Evolutionary conservation across 2,113 vertebrate species (phyloP).

Genomic region (Tonatia bakeri): DNA sequence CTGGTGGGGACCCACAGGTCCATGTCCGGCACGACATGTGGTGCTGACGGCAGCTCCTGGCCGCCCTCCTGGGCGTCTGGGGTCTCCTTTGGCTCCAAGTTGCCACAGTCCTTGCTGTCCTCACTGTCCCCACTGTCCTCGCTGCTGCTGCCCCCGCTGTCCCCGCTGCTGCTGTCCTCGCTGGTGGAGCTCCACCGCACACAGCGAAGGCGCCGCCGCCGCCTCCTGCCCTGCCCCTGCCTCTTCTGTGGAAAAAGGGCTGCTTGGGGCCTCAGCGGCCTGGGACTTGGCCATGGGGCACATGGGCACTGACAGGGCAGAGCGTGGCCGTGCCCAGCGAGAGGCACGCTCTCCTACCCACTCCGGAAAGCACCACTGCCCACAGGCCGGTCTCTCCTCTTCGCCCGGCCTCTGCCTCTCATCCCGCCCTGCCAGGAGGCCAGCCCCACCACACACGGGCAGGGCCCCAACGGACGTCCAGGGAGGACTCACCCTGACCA

Average conservation of each 20-base stretch:
- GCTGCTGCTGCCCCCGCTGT: background rate
- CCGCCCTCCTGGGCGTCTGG: constrained; percentile 38
- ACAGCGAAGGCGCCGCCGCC: background rate
- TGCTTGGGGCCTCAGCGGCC: background rate
- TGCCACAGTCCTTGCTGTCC: background rate
- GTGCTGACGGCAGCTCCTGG: background rate
- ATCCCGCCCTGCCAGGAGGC: fast-evolving
- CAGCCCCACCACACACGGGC: fast-evolving
- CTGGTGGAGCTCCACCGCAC: constrained; percentile 46
- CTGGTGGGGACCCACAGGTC: constrained; percentile 85
- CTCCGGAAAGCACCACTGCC: background rate
- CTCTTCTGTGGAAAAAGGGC: background rate
- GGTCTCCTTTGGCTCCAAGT: constrained; percentile 25
- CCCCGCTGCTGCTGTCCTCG: background rate
- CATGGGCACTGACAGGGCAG: background rate
- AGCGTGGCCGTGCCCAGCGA: fast-evolving
- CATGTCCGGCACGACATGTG: constrained; percentile 72
- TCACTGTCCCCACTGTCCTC: background rate
- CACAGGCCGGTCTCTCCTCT: fast-evolving
- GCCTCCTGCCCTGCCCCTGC: background rate
- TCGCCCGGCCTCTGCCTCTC: fast-evolving
- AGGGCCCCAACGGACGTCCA: fast-evolving
- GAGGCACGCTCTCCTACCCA: fast-evolving
- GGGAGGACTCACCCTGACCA: constrained; percentile 72
- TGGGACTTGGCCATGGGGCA: fast-evolving